These are phyloP conservation scores for Natator depressus DNA, from an alignment of 2,113 vertebrate genomes.

Conservation along the genomic window DNA sequence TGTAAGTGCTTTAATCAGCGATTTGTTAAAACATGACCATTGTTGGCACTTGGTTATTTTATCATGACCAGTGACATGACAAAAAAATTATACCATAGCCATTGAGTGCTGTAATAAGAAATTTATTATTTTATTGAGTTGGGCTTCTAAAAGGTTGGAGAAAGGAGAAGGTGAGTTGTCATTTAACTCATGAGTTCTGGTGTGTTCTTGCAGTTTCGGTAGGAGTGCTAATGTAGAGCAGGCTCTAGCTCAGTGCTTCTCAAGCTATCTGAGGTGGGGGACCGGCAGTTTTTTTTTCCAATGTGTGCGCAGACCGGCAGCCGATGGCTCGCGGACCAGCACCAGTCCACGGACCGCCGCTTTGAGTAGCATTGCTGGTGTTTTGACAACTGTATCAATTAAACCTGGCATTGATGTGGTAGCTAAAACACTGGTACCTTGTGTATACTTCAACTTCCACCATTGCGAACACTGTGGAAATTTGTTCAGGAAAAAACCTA, in stretches of 20 bases:
- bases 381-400: neutral
- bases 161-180: neutral
- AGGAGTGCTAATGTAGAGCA: neutral
- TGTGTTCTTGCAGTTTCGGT: neutral
- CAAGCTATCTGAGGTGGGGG: too few species aligned
- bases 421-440: neutral
- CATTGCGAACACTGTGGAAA: neutral
- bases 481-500: neutral
- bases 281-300: too few species aligned
- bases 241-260: neutral
- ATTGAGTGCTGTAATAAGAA: neutral
- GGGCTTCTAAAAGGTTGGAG: neutral
- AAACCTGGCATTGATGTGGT: rapidly evolving
- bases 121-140: neutral
- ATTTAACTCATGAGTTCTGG: neutral
- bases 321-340: too few species aligned
- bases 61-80: neutral
- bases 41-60: neutral
- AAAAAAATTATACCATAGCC: neutral
- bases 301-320: too few species aligned
- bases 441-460: neutral
- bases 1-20: neutral
- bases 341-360: too few species aligned
- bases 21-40: neutral
- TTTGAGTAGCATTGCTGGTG: neutral